Evolutionary conservation across 2,797 vertebrate species (phyloP).

Genomic region (Scolopax bukidnonensis): DNA sequence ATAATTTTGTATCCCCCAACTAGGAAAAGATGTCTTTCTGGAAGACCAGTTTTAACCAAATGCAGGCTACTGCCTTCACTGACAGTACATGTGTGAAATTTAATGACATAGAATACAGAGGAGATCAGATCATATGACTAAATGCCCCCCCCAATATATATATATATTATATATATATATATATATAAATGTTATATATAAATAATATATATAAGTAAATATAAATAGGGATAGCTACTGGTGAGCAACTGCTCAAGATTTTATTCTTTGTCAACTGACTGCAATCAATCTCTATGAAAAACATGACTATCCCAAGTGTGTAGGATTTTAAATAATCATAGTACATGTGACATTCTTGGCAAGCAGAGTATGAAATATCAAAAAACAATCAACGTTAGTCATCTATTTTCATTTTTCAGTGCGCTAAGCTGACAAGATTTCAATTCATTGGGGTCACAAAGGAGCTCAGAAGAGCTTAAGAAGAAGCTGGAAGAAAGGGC

Average conservation of each 20-base stretch:
- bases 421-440: slow-evolving; percentile 13
- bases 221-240: background rate
- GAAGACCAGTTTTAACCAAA: background rate
- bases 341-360: background rate
- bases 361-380: slow-evolving; percentile 6
- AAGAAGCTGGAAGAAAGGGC: background rate
- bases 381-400: slow-evolving; percentile 24
- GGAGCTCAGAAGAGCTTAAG: slow-evolving; percentile 14
- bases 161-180: too few species aligned
- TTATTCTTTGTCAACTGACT: slow-evolving; percentile 2
- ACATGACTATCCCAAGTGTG: background rate
- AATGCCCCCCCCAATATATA: background rate
- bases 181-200: too few species aligned
- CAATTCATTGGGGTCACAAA: slow-evolving; percentile 12
- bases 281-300: slow-evolving; percentile 2
- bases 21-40: background rate
- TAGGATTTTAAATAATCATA: background rate
- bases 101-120: background rate
- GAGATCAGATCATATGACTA: background rate
- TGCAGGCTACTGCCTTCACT: background rate
- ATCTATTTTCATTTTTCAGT: slow-evolving; percentile 6
- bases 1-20: background rate
- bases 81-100: background rate
- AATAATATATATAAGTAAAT: background rate
- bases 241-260: background rate